A percentile compares a stretch with the other conserved stretches of the same genome.
These are phyloP conservation scores for Serripes groenlandicus DNA, from an alignment of 2,888 invertebrate species.

Conservation along the genomic window DNA sequence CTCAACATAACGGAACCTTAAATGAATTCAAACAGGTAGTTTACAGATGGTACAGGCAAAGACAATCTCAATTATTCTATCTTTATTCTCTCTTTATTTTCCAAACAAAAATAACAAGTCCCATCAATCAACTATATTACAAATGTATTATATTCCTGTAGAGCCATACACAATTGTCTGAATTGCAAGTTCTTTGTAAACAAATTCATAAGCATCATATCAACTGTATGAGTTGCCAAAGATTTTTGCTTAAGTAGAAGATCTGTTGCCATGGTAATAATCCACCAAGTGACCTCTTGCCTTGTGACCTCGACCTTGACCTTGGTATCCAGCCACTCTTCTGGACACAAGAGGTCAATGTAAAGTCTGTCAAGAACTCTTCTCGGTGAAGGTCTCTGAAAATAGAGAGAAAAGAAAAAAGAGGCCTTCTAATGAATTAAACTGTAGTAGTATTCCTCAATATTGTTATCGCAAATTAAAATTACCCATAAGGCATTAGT, in stretches of 20 bases:
- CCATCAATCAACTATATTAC: too few relatives aligned
- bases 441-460: neutral
- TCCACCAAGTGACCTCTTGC: slow-evolving; percentile 57
- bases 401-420: too few relatives aligned
- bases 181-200: neutral
- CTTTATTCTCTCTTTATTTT: too few relatives aligned
- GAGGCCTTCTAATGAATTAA: neutral
- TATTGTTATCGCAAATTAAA: too few relatives aligned
- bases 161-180: too few relatives aligned
- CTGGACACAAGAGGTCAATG: slow-evolving; percentile 70
- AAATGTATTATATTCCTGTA: too few relatives aligned
- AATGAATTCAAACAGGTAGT: too few relatives aligned
- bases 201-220: neutral
- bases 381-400: slow-evolving; percentile 74
- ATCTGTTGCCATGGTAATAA: slow-evolving; percentile 55
- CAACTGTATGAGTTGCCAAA: neutral
- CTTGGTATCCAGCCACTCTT: slow-evolving; percentile 61
- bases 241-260: slow-evolving; percentile 28
- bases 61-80: too few relatives aligned
- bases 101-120: too few relatives aligned
- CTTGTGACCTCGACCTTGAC: slow-evolving; percentile 29
- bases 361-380: slow-evolving; percentile 75
- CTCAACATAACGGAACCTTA: too few relatives aligned
- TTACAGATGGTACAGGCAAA: too few relatives aligned
- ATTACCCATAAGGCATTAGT: neutral